A percentile compares a stretch with the other conserved stretches of the same genome.
These are phyloP conservation scores for Tribolium madens DNA, from an alignment of 1,140 invertebrate species.

Conservation along the genomic window DNA sequence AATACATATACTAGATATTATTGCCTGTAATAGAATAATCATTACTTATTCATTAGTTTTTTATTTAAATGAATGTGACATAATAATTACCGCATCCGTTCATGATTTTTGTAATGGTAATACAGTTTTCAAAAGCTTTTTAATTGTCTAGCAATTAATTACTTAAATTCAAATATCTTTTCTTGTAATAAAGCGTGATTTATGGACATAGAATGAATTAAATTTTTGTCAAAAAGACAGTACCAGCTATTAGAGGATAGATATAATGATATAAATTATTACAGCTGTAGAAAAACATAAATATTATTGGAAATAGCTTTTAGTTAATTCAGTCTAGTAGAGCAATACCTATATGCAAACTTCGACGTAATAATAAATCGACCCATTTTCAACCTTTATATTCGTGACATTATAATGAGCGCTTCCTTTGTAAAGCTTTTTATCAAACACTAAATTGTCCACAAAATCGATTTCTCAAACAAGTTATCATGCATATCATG, in stretches of 20 bases:
- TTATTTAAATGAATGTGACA: too few species aligned
- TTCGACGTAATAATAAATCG: neutral
- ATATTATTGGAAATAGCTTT: neutral
- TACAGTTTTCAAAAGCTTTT: too few species aligned
- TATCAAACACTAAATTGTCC: neutral
- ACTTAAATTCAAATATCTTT: too few species aligned
- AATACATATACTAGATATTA: slow-evolving; percentile 3
- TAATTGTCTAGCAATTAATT: too few species aligned
- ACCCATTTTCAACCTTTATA: slow-evolving; percentile 1
- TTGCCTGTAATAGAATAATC: too few species aligned
- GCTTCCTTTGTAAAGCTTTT: neutral
- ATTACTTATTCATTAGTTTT: too few species aligned
- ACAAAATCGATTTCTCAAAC: neutral
- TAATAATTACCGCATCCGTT: too few species aligned
- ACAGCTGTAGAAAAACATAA: neutral
- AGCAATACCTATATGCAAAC: neutral
- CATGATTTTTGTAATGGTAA: too few species aligned
- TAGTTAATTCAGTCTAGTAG: neutral
- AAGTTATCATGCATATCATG: neutral
- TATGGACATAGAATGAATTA: neutral
- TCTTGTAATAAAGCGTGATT: too few species aligned
- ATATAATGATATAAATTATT: neutral
- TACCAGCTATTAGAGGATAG: neutral
- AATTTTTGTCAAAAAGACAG: neutral
- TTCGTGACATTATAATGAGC: neutral